Conservation (phyloP, 1,140 invertebrate species). For the Xylocopa sonorina region DNA sequence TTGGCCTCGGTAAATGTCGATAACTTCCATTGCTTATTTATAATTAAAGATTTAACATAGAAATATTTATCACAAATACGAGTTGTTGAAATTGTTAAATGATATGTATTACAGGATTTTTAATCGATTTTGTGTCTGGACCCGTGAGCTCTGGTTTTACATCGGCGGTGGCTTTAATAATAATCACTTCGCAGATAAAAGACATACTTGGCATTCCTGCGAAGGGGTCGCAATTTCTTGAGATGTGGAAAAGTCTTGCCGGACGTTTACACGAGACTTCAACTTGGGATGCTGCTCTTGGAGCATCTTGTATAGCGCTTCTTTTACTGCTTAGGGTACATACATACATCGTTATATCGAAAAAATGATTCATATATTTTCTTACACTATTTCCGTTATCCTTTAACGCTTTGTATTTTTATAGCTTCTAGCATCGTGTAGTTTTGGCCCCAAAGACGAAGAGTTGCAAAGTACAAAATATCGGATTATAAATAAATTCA, state of each 20-base stretch:
- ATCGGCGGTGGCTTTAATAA: constrained; percentile 95
- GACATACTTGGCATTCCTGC: constrained; percentile 91
- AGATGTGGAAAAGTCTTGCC: constrained; percentile 87
- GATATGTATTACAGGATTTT: constrained; percentile 86
- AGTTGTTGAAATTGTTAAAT: neutral
- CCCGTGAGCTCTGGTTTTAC: constrained; percentile 97
- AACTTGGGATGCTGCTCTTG: constrained; percentile 87
- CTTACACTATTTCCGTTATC: no score
- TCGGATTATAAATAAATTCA: constrained; percentile 78
- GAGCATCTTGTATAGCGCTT: constrained; percentile 87
- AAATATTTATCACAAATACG: neutral
- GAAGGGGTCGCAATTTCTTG: constrained; percentile 87
- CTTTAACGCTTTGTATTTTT: neutral
- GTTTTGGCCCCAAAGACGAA: constrained; percentile 82
- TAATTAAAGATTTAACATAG: neutral
- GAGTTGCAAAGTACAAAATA: constrained; percentile 79
- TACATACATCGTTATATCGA: constrained; percentile 55
- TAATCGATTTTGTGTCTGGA: constrained; percentile 96
- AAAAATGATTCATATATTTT: neutral
- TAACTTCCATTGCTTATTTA: neutral
- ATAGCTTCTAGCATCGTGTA: constrained; percentile 84
- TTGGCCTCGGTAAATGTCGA: constrained; percentile 88
- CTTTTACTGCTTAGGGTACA: constrained; percentile 87
- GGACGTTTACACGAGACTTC: constrained; percentile 84
- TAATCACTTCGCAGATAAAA: constrained; percentile 94